phyloP scores from a whole-genome alignment of 2,113 vertebrate genomes.

The Grammomys surdaster region DNA sequence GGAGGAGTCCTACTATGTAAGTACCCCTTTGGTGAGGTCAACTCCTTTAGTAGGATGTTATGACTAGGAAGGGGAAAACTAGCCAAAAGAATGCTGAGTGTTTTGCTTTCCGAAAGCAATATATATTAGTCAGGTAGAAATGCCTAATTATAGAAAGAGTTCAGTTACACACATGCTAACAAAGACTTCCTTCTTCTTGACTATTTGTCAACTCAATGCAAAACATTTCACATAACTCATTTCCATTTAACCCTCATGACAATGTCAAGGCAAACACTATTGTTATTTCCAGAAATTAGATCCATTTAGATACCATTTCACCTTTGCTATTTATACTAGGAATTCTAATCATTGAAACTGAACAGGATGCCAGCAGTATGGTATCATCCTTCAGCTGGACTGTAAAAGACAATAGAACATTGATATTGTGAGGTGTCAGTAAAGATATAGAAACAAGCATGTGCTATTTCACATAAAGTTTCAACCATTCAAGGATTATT shows the following conservation, averaged over 20 bases:
- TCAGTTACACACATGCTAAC: not conserved
- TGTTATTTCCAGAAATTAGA: slow-evolving; percentile 27
- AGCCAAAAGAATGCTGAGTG: not conserved
- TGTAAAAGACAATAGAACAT: not conserved
- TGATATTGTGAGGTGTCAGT: not conserved
- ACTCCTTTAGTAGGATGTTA: not conserved
- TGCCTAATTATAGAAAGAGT: not conserved
- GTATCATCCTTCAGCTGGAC: not conserved
- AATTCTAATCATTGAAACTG: not conserved
- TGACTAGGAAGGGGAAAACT: not conserved
- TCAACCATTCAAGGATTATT: not conserved
- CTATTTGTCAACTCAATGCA: not conserved
- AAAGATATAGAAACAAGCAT: not conserved
- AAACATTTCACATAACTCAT: not conserved
- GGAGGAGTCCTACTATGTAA: not conserved
- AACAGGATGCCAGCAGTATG: not conserved
- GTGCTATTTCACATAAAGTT: not conserved
- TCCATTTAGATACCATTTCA: not conserved
- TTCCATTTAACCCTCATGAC: not conserved
- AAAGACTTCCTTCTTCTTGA: not conserved
- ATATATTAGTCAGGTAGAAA: not conserved
- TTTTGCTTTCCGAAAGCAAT: not conserved
- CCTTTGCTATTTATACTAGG: not conserved
- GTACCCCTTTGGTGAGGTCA: not conserved
- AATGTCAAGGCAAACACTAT: not conserved